A percentile compares a stretch with the other conserved stretches of the same genome.
Evolutionary conservation across 2,888 invertebrate genomes (phyloP).

Genomic region (Scaptomyza flava): DNA sequence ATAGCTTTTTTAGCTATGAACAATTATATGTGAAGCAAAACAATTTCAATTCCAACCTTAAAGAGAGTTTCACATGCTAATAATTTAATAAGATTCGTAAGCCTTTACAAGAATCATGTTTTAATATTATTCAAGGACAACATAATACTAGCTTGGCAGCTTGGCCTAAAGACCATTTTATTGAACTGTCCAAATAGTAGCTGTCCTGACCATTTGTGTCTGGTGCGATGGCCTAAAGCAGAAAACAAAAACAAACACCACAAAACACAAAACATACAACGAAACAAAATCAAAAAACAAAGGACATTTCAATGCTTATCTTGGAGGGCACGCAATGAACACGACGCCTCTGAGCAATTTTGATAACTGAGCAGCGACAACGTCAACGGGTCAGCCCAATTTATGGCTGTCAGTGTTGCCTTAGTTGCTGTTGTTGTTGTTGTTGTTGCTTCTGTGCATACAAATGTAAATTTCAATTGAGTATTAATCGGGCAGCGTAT

Average conservation of each 20-base stretch:
- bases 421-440: conserved; percentile 9
- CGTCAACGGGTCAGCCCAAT: conserved; percentile 54
- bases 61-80: not conserved
- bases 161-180: conserved; percentile 46
- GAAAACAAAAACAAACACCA: not conserved
- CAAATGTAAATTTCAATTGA: conserved; percentile 73
- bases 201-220: conserved; percentile 18
- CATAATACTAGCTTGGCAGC: not conserved
- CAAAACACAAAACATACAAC: not conserved
- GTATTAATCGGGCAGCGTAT: conserved; percentile 58
- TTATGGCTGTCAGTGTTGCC: conserved; percentile 45
- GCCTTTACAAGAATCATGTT: not conserved
- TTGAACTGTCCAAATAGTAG: conserved; percentile 28
- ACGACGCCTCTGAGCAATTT: conserved; percentile 63
- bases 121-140: conserved; percentile 5
- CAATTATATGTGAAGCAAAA: too few relatives aligned
- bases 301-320: conserved; percentile 56
- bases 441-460: conserved; percentile 51
- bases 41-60: not conserved
- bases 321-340: conserved; percentile 27
- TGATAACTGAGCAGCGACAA: conserved; percentile 61
- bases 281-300: conserved; percentile 5
- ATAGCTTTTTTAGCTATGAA: too few relatives aligned
- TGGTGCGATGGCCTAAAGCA: conserved; percentile 13
- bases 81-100: conserved; percentile 1